phyloP scores from a whole-genome alignment of 1,140 invertebrate species.

The Drosophila elegans region DNA sequence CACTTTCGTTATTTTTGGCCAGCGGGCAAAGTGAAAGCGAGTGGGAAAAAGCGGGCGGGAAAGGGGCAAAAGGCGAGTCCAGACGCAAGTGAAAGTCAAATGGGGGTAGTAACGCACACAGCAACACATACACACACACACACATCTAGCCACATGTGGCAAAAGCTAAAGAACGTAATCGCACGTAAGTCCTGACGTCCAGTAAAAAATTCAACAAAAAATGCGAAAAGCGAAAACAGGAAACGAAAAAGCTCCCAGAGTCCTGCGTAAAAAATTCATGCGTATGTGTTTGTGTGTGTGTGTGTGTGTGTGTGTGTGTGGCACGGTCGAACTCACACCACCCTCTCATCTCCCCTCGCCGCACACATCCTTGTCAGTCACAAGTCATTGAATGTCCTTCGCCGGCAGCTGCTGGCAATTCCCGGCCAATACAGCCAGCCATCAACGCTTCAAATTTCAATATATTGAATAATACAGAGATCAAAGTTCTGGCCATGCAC shows the following conservation, averaged over 20 bases:
- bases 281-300: slow-evolving; percentile 33
- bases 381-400: slow-evolving; percentile 58
- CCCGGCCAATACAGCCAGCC: slow-evolving; percentile 43
- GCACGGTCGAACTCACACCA: slow-evolving; percentile 55
- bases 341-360: neutral
- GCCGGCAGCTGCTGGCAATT: slow-evolving; percentile 71
- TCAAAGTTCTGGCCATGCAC: slow-evolving; percentile 48
- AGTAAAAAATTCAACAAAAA: slow-evolving; percentile 77
- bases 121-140: slow-evolving; percentile 15
- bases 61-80: slow-evolving; percentile 53
- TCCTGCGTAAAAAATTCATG: slow-evolving; percentile 74
- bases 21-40: slow-evolving; percentile 48
- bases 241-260: slow-evolving; percentile 58
- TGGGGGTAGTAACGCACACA: slow-evolving; percentile 63
- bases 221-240: slow-evolving; percentile 51
- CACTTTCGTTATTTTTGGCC: slow-evolving; percentile 55
- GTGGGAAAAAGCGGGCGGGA: neutral
- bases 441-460: slow-evolving; percentile 58
- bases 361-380: slow-evolving; percentile 44
- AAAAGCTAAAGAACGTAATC: slow-evolving; percentile 75
- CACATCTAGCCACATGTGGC: slow-evolving; percentile 42
- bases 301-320: slow-evolving; percentile 36
- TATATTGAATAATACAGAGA: slow-evolving; percentile 64
- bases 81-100: slow-evolving; percentile 75
- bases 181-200: slow-evolving; percentile 78